Evolutionary conservation across 2,888 invertebrate genomes (phyloP), one percentile per base, ranked within the genome.

Genomic region (Trichacis sp.): DNA sequence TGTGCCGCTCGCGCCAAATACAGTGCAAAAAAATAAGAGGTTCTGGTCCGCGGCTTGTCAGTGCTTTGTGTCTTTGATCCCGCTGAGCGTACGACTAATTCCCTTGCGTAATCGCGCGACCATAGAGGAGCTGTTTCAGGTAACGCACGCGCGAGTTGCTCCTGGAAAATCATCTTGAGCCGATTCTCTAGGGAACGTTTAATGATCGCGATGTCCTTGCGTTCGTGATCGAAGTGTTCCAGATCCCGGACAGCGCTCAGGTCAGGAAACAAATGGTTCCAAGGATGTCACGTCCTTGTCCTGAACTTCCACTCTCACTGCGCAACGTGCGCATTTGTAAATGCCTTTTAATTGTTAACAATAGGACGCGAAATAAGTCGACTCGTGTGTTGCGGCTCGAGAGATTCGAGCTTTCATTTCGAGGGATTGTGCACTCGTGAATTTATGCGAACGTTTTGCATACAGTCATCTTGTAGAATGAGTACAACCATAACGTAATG

Each of bases 171-270:
- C 57, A 64, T 64, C 63, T 46, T 33, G 42, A 46, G 24, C 42
- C 47, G 52, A 66, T 47, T 58, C 58, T 24, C 60, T 18, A 24
- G 60, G 43, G 57, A 67, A 52, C 63, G 60, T 60, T 72, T 76
- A 78, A 79, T 69, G 76, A 78, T 77, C 72, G 63, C 58, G 62
- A 30, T 72, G 78, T 79, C 78, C 80, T 80, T 79, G 78, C 65
- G 51, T 64, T 55, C 61, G 73, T 72, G 70, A 76, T 75, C 70
- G 61, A 64, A 56, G 62, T 66, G 75, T 71, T 76, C 75, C 64
- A 76, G 70, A 77, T 77, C 72, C 64, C 60, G 64, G 59, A 66
- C 63, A 65, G 63, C 68, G 47, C 62, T 63, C 51, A 61, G 60
- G 68, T 30, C 71, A 74, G 74, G 73, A 77, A 77, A 73, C 74